Evolutionary conservation across 2,113 vertebrate species (phyloP).

Genomic region (Calonectris borealis): DNA sequence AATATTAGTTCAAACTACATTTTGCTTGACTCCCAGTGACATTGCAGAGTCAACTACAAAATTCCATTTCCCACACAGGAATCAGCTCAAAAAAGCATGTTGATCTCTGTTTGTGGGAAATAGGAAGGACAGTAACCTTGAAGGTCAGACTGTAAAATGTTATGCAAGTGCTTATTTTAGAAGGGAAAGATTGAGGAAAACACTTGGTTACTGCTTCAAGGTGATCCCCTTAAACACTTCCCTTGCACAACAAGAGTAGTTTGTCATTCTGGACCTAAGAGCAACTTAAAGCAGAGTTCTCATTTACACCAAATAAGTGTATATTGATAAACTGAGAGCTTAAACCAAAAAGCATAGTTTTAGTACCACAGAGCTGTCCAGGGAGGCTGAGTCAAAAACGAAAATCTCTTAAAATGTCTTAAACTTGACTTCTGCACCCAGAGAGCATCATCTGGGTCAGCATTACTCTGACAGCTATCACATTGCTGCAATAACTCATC

Average conservation of each 20-base stretch:
- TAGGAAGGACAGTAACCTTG: neutral
- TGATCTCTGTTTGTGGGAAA: neutral
- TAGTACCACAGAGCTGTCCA: neutral
- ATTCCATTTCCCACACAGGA: neutral
- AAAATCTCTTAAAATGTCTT: neutral
- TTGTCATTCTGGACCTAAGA: neutral
- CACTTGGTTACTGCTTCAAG: neutral
- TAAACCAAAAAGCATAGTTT: neutral
- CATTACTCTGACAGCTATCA: neutral
- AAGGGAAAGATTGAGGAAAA: neutral
- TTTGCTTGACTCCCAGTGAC: neutral
- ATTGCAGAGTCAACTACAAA: neutral
- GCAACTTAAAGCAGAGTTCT: neutral
- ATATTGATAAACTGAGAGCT: neutral
- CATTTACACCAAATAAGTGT: neutral
- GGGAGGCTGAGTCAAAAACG: neutral
- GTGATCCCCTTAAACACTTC: neutral
- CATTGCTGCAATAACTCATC: neutral
- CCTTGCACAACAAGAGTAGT: neutral
- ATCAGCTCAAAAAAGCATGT: neutral
- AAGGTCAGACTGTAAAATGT: neutral
- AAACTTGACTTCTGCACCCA: neutral
- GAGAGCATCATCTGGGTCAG: neutral
- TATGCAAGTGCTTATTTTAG: neutral
- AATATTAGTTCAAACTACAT: neutral